Evolutionary conservation across 1,140 invertebrate genomes (phyloP).

Genomic region (Polypedilum vanderplanki): DNA sequence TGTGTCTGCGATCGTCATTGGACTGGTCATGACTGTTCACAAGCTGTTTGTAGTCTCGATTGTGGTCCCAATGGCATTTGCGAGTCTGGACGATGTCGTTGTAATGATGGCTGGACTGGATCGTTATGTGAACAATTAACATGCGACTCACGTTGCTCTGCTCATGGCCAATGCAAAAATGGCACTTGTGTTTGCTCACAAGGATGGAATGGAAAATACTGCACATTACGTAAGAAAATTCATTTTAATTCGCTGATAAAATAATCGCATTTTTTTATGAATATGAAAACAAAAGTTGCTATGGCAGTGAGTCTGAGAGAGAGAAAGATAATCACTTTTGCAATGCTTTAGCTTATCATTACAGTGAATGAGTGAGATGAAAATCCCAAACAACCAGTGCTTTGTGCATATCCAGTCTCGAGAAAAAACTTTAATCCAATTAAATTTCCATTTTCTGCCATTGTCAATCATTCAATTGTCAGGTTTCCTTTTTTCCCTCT

Average conservation of each 20-base stretch:
- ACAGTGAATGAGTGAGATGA: neutral
- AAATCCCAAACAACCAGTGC: too few relatives aligned
- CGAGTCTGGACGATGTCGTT: constrained; percentile 81
- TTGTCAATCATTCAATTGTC: constrained; percentile 18
- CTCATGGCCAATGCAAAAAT: constrained; percentile 94
- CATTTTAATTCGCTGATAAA: constrained; percentile 27
- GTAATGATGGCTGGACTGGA: constrained; percentile 86
- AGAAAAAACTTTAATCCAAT: constrained; percentile 14
- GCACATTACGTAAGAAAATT: constrained; percentile 79
- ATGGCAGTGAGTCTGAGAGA: neutral
- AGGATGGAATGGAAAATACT: constrained; percentile 96
- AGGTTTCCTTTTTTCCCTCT: neutral
- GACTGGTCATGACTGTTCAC: constrained; percentile 83
- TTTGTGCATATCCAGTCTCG: constrained; percentile 3
- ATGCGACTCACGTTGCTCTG: constrained; percentile 84
- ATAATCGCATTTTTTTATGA: neutral
- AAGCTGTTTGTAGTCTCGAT: constrained; percentile 84
- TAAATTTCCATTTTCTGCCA: constrained; percentile 5
- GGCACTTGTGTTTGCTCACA: constrained; percentile 93
- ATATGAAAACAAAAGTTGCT: neutral
- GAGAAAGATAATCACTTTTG: neutral
- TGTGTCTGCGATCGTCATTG: constrained; percentile 85
- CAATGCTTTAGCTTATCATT: neutral
- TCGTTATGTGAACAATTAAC: constrained; percentile 81
- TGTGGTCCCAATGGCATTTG: constrained; percentile 87